Evolutionary conservation across 2,113 vertebrate genomes (phyloP).

Genomic region (Cettia cetti): DNA sequence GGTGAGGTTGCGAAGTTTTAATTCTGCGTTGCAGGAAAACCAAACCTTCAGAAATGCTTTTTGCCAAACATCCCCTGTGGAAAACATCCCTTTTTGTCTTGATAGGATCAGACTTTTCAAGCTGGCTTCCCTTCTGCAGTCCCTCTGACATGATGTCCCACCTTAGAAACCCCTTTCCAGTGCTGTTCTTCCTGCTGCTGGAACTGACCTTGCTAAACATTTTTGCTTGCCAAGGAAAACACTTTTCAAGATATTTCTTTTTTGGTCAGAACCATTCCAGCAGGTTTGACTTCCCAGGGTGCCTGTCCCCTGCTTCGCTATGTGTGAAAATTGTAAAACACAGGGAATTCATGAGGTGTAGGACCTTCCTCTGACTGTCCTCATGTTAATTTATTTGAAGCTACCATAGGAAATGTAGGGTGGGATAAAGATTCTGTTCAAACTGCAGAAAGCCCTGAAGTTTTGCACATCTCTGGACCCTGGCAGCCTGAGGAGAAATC

Average conservation of each 20-base stretch:
- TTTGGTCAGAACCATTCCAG: not conserved
- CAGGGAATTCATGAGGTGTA: not conserved
- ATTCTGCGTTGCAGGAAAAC: not conserved
- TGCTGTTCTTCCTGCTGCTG: not conserved
- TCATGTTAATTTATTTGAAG: not conserved
- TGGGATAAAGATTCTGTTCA: not conserved
- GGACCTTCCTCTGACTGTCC: not conserved
- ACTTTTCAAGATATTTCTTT: not conserved
- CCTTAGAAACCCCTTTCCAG: not conserved
- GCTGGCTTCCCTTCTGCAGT: not conserved
- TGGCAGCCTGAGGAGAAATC: not conserved
- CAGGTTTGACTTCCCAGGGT: not conserved
- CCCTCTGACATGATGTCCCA: not conserved
- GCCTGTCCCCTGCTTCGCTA: not conserved
- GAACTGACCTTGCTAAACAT: not conserved
- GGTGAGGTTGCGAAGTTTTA: not conserved
- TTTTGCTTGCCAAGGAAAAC: not conserved
- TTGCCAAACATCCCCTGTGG: not conserved
- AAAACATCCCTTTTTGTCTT: not conserved
- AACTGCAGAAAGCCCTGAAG: not conserved
- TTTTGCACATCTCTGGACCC: not conserved
- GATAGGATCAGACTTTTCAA: not conserved
- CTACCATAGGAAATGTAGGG: not conserved
- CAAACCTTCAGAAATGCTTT: not conserved
- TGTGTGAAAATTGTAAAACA: not conserved